Conservation (phyloP, 2,113 vertebrate species). For the Chitala chitala region DNA sequence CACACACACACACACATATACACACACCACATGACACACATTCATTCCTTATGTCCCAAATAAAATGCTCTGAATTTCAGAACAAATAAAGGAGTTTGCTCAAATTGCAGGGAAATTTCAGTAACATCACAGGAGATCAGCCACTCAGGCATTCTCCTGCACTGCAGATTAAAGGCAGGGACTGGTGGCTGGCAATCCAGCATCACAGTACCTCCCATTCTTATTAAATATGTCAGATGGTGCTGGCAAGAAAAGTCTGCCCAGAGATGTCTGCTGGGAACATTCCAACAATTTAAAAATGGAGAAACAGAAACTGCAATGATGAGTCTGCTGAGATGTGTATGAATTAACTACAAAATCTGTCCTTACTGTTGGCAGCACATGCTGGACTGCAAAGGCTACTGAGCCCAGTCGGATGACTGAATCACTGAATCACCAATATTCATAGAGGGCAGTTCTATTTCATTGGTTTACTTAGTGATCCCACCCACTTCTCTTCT, state of each 20-base stretch:
- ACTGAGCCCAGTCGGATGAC: slow-evolving; percentile 14
- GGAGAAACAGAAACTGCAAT: slow-evolving; percentile 10
- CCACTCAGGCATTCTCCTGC: too few relatives aligned
- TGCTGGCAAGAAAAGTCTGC: slow-evolving; percentile 11
- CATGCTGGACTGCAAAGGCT: slow-evolving; percentile 38
- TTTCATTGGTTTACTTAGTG: slow-evolving; percentile 18
- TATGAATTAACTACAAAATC: slow-evolving; percentile 33
- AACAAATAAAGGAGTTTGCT: neutral
- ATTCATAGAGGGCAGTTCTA: slow-evolving; percentile 24
- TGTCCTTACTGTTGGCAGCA: slow-evolving; percentile 33
- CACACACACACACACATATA: too few relatives aligned
- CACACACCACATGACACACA: neutral
- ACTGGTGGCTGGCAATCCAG: neutral
- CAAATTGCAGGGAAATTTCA: slow-evolving; percentile 2
- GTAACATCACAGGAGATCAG: slow-evolving; percentile 20
- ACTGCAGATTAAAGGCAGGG: too few relatives aligned
- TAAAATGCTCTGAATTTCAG: neutral
- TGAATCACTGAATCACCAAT: slow-evolving; percentile 31
- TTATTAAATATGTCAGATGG: slow-evolving; percentile 23
- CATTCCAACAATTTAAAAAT: neutral
- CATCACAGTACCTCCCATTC: neutral
- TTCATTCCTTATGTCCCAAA: neutral
- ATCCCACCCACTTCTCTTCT: slow-evolving; percentile 18
- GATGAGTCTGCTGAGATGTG: slow-evolving; percentile 26
- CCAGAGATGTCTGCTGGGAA: slow-evolving; percentile 6